A percentile compares a stretch with the other conserved stretches of the same genome.
Conservation (phyloP, 2,888 invertebrate species). For the Orthonychiurus folsomi region DNA sequence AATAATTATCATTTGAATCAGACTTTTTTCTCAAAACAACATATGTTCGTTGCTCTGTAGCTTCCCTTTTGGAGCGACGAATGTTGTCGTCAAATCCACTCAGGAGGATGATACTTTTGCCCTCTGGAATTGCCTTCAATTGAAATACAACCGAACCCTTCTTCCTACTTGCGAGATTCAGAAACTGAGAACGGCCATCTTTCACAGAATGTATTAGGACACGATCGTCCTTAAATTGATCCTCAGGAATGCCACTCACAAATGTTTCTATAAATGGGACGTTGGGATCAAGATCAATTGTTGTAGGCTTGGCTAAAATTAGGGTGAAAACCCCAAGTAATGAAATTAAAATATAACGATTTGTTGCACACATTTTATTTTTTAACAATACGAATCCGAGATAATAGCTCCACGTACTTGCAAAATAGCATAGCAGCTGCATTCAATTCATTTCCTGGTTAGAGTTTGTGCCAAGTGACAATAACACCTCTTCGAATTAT, state of each 20-base stretch:
- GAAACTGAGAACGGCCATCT: not conserved
- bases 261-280: conserved; percentile 7
- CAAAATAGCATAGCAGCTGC: too few species aligned
- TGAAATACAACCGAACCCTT: not conserved
- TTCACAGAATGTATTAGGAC: not conserved
- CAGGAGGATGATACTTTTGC: not conserved
- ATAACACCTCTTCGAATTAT: too few species aligned
- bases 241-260: not conserved
- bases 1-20: conserved; percentile 2
- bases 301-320: not conserved
- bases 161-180: not conserved
- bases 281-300: conserved; percentile 6
- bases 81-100: conserved; percentile 8
- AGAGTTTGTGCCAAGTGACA: too few species aligned
- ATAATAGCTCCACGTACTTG: too few species aligned
- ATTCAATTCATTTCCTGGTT: too few species aligned
- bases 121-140: not conserved
- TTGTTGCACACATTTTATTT: too few species aligned
- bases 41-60: conserved; percentile 4
- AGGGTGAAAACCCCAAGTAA: not conserved
- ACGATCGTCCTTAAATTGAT: conserved; percentile 1
- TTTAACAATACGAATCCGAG: too few species aligned
- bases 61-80: not conserved
- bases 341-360: not conserved
- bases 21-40: conserved; percentile 4